These are phyloP conservation scores for Argyrosomus japonicus DNA, from an alignment of 2,113 vertebrate genomes.

Conservation along the genomic window DNA sequence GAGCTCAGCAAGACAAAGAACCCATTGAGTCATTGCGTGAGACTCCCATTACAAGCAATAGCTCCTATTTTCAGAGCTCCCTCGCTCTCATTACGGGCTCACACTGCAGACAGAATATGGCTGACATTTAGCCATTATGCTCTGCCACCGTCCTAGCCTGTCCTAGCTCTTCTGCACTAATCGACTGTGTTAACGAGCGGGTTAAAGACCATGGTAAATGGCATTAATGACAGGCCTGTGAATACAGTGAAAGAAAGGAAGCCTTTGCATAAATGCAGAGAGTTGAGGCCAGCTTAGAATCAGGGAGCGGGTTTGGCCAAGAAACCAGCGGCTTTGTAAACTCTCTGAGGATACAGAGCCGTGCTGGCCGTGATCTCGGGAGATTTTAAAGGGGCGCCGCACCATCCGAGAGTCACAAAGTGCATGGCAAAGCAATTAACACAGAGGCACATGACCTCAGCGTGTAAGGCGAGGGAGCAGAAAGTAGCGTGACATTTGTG, in stretches of 20 bases:
- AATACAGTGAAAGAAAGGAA: slow-evolving; percentile 46
- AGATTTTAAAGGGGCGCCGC: slow-evolving; percentile 25
- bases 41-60: slow-evolving; percentile 72
- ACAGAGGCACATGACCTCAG: slow-evolving; percentile 54
- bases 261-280: slow-evolving; percentile 34
- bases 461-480: slow-evolving; percentile 40
- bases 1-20: slow-evolving; percentile 75
- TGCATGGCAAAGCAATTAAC: slow-evolving; percentile 66
- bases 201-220: slow-evolving; percentile 57
- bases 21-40: slow-evolving; percentile 72
- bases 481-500: slow-evolving; percentile 68
- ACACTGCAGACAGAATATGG: slow-evolving; percentile 63
- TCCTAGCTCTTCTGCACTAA: slow-evolving; percentile 62
- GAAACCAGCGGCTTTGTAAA: slow-evolving; percentile 19
- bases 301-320: slow-evolving; percentile 15
- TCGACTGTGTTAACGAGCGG: slow-evolving; percentile 68
- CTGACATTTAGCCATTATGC: slow-evolving; percentile 74
- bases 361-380: slow-evolving; percentile 22
- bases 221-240: slow-evolving; percentile 56
- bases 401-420: slow-evolving; percentile 30
- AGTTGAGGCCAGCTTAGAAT: slow-evolving; percentile 23
- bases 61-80: slow-evolving; percentile 71
- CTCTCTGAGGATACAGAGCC: slow-evolving; percentile 19
- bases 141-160: slow-evolving; percentile 31
- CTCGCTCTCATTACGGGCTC: slow-evolving; percentile 63